These are phyloP conservation scores for Mesembrinibis cayennensis DNA, from an alignment of 2,113 vertebrate genomes.

Conservation along the genomic window DNA sequence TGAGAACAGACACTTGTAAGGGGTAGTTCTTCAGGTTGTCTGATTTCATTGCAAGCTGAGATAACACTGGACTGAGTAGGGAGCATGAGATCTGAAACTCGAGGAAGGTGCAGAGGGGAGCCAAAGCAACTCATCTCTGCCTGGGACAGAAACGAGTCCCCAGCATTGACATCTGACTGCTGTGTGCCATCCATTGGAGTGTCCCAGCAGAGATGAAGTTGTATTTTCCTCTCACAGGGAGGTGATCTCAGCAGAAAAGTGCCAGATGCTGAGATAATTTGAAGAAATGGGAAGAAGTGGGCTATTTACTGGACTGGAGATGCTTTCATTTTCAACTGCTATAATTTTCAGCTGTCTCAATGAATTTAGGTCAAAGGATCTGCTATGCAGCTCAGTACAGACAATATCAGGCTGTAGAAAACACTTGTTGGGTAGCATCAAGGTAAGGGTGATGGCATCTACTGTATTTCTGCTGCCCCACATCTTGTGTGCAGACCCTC, in stretches of 20 bases:
- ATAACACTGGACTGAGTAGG: neutral
- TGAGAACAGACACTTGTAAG: neutral
- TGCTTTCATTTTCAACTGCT: constrained; percentile 31
- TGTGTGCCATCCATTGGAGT: neutral
- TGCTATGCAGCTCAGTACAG: neutral
- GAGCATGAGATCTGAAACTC: neutral
- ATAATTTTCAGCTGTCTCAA: constrained; percentile 21
- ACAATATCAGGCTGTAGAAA: neutral
- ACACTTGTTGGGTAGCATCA: neutral
- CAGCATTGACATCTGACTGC: neutral
- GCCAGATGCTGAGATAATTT: neutral
- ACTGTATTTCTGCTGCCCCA: neutral
- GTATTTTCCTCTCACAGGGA: neutral
- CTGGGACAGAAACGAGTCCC: neutral
- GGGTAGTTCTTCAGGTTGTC: neutral
- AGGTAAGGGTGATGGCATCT: neutral
- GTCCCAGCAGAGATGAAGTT: neutral
- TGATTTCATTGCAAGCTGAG: neutral
- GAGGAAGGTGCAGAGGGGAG: neutral
- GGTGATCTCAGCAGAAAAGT: neutral
- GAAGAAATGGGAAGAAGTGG: neutral
- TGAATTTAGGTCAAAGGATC: neutral
- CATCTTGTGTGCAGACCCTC: neutral
- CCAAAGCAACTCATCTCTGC: neutral
- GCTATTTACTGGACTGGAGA: neutral